Percentiles rank a stretch among this genome's conserved stretches.
phyloP scores from a whole-genome alignment of 2,888 invertebrate species.

The Xestia xanthographa region DNA sequence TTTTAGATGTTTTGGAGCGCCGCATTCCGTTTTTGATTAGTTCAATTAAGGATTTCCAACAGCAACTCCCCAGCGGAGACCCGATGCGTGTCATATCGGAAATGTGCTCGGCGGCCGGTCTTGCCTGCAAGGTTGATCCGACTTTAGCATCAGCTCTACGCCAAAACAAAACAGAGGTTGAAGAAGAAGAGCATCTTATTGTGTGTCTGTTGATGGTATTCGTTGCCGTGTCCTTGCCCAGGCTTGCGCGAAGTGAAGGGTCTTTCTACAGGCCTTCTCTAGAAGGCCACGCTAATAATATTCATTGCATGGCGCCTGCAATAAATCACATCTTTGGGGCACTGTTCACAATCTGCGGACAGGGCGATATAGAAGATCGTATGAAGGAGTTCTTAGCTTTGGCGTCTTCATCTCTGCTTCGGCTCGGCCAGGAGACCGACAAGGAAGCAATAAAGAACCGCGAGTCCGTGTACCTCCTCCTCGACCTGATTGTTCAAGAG shows the following conservation, averaged over 20 bases:
- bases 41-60: conserved; percentile 98
- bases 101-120: conserved; percentile 99
- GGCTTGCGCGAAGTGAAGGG: conserved; percentile 96
- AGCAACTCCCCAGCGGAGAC: conserved; percentile 97
- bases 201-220: conserved; percentile 99
- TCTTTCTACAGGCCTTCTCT: conserved; percentile 96
- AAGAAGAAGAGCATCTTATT: conserved; percentile 97
- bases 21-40: conserved; percentile 98
- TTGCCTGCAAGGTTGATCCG: conserved; percentile 98
- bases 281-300: conserved; percentile 99
- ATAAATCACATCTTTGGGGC: conserved; percentile 99
- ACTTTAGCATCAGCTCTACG: conserved; percentile 97
- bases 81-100: conserved; percentile 98
- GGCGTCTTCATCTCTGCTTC: conserved; percentile 98
- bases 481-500: conserved; percentile 99
- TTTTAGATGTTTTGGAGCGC: conserved; percentile 97
- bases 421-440: conserved; percentile 98
- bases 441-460: conserved; percentile 98
- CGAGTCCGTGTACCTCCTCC: conserved; percentile 98
- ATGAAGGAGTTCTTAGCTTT: conserved; percentile 98
- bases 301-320: conserved; percentile 99
- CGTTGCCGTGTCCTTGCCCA: conserved; percentile 99
- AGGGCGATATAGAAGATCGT: conserved; percentile 98
- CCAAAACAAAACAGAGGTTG: conserved; percentile 96
- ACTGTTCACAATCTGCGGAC: conserved; percentile 98